A percentile compares a stretch with the other conserved stretches of the same genome.
Evolutionary conservation across 2,797 vertebrate species (phyloP).

Genomic region (Pogoniulus pusillus): DNA sequence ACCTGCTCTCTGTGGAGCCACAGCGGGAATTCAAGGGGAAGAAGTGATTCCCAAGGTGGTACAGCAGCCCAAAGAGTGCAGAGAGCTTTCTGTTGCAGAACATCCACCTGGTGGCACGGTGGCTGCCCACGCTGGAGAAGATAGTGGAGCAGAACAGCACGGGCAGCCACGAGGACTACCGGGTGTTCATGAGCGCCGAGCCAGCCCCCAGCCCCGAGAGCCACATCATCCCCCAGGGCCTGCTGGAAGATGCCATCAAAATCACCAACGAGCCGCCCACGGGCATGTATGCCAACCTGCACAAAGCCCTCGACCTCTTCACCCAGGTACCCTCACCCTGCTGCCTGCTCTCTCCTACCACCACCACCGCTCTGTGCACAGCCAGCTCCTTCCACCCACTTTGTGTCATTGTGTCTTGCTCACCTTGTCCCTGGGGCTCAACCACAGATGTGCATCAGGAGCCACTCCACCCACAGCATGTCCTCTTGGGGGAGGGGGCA

Average conservation of each 20-base stretch:
- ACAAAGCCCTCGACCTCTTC: conserved; percentile 79
- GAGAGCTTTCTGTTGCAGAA: conserved; percentile 62
- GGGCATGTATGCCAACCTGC: conserved; percentile 77
- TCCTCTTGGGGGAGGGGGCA: not conserved
- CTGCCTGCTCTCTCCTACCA: not conserved
- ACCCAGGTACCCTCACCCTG: conserved; percentile 63
- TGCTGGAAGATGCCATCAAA: conserved; percentile 80
- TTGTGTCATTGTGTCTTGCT: accelerated
- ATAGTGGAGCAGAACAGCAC: conserved; percentile 66
- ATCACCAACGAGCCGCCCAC: conserved; percentile 78
- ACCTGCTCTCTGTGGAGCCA: not conserved
- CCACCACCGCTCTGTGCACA: accelerated
- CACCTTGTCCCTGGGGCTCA: not conserved
- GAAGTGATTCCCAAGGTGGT: accelerated
- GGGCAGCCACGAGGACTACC: conserved; percentile 70
- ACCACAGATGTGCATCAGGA: accelerated
- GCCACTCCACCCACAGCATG: not conserved
- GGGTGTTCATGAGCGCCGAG: conserved; percentile 76
- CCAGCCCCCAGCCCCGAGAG: conserved; percentile 64
- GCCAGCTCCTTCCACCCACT: accelerated
- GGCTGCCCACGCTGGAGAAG: conserved; percentile 76
- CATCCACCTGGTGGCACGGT: conserved; percentile 78
- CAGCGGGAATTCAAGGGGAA: accelerated
- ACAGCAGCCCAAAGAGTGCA: not conserved
- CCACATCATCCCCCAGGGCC: conserved; percentile 79